These are phyloP conservation scores for Sinocyclocheilus anophthalmus DNA, from an alignment of 2,113 vertebrate genomes.

Conservation along the genomic window DNA sequence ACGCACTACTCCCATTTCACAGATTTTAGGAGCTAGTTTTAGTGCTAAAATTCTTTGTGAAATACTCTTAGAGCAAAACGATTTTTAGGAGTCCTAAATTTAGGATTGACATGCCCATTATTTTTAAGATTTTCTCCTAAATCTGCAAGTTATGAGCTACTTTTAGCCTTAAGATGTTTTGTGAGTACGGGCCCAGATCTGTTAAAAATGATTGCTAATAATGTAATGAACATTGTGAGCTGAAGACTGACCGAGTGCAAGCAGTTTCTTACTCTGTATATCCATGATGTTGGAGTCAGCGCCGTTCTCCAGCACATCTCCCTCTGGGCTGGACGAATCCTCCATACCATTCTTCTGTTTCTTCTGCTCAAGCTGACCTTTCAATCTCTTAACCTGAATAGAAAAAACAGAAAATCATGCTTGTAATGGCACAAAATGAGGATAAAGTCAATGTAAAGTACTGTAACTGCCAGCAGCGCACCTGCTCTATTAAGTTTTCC, in stretches of 20 bases:
- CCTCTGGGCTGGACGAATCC: slow-evolving; percentile 65
- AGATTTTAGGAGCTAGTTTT: no score
- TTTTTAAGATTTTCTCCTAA: no score
- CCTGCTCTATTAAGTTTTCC: slow-evolving; percentile 91
- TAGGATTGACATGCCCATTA: no score
- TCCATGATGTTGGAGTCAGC: slow-evolving; percentile 81
- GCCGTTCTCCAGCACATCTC: slow-evolving; percentile 83
- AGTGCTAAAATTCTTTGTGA: no score
- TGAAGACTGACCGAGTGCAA: neutral
- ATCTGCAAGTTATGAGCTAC: no score
- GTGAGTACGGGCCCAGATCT: neutral
- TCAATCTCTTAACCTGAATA: slow-evolving; percentile 87
- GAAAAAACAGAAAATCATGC: neutral
- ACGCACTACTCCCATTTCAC: no score
- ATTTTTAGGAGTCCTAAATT: no score
- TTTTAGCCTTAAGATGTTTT: no score
- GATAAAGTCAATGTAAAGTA: neutral
- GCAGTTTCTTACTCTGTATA: slow-evolving; percentile 79
- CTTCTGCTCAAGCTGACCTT: slow-evolving; percentile 84
- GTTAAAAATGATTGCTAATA: neutral
- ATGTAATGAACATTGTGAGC: neutral
- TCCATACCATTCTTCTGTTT: slow-evolving; percentile 75
- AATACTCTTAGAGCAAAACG: no score
- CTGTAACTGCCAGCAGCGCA: slow-evolving; percentile 63
- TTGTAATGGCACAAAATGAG: neutral